These are phyloP conservation scores for Drosophila setifemur DNA, from an alignment of 1,140 invertebrate species.

Conservation along the genomic window DNA sequence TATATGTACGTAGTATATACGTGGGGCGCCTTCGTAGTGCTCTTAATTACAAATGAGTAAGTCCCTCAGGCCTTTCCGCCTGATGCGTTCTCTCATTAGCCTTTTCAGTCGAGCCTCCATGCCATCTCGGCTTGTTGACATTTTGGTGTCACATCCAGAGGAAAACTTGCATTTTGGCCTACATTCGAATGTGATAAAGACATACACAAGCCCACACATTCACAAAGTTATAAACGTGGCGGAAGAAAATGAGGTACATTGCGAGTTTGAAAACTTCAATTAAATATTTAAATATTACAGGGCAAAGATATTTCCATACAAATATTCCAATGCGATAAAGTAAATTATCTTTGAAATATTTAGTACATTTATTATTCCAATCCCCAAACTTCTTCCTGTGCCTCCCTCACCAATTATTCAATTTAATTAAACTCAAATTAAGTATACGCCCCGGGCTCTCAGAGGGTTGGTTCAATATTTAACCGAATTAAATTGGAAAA, in stretches of 20 bases:
- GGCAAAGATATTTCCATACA: too few relatives aligned
- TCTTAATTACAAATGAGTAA: conserved; percentile 64
- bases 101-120: conserved; percentile 55
- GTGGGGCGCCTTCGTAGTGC: conserved; percentile 41
- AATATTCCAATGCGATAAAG: too few relatives aligned
- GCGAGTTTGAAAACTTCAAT: too few relatives aligned
- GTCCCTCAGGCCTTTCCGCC: conserved; percentile 67
- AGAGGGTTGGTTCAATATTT: neutral
- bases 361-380: too few relatives aligned
- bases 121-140: conserved; percentile 57
- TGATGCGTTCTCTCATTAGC: conserved; percentile 70
- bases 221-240: neutral
- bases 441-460: neutral
- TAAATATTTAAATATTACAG: too few relatives aligned
- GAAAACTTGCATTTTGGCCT: conserved; percentile 39
- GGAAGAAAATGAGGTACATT: conserved; percentile 3
- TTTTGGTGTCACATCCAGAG: conserved; percentile 64
- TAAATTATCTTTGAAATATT: too few relatives aligned
- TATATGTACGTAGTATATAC: neutral
- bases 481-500: conserved; percentile 19
- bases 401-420: neutral
- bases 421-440: neutral
- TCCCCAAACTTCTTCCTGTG: too few relatives aligned
- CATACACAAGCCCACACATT: neutral
- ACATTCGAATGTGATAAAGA: conserved; percentile 4